Evolutionary conservation across 1,140 invertebrate species (phyloP), one percentile per base, ranked within the genome.

Genomic region (Maniola jurtina): DNA sequence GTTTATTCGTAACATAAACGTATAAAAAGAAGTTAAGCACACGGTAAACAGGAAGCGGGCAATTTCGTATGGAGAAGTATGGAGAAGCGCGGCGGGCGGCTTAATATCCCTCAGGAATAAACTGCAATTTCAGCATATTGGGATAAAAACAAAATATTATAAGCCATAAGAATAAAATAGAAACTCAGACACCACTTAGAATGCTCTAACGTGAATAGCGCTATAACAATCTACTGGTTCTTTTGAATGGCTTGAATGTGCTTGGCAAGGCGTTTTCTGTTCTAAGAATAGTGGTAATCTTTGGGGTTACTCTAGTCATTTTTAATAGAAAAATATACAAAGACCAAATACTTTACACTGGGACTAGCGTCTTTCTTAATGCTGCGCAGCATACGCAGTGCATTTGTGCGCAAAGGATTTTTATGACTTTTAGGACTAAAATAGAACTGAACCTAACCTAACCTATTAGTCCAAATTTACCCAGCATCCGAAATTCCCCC

Each of bases 31-130:
- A 72, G 64, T 64, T 69, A 57, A 69, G 62, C 61, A 42, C 54
- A 69, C 71, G 67, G 76, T 77, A 76, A 77, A 76, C 77, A 79
- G 77, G 74, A 79, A 79, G 67, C 71, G 70, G 66, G 60, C 75
- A 71, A 79, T 79, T 79, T 79, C 64, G 70, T 72, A 68, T 71
- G 64, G 65, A 67, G 63, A 77, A 78, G 64, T 68, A 78, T 61
- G 74, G 70, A 69, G 72, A 75, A 77, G 71, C 74, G 69, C 77
- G 71, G 67, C 74, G 74, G 77, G 77, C 72, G 75, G 75, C 71
- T 71, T 79, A 79, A 77, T 79, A 77, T 79, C 77, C 77, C 77
- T 54, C 63, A 77, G 77, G 77, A 79, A 75, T 79, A 78, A 69
- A 77, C 66, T 79, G 76, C 74, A 74, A 79, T 79, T 79, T 79